Evolutionary conservation across 2,797 vertebrate species (phyloP), one percentile per base, ranked within the genome.

Genomic region (Petrocephalus schoutedeni): DNA sequence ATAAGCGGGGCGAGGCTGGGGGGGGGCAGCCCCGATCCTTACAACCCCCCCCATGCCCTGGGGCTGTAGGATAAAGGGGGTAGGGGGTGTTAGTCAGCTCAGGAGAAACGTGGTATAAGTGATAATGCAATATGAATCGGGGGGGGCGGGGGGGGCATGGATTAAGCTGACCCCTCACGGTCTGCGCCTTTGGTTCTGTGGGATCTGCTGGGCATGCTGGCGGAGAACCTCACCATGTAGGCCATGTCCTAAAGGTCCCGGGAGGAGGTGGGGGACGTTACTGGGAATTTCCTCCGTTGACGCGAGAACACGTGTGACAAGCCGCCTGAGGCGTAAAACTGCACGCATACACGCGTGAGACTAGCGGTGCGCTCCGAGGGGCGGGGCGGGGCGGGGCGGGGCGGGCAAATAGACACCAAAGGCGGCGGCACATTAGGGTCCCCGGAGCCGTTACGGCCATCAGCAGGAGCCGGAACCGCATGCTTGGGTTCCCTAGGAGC

Each of bases 361-460:
- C 28, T 32, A 67, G 9, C 1, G 23, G 61, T 9, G 1, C 9
- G 23, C 28, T 67, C 61, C 21, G 21, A 67, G 61, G 3, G 23
- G 4, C 23, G 9, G 10, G 61, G 61, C 10, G 1, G 28, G 28
- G 1, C 0, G 28, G 28, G 28, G 28, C 28, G 93, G 91, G 91
- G 85, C 61, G 87, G 86, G 91, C 91, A 94, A 93, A 95, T 93
- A 93, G 91, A 93, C 90, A 64, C 89, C 61, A 74, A 88, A 87
- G 89, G 91, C 86, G 90, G 88, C 92, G 90, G 93, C 86, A 90
- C 92, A 93, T 94, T 93, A 92, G 89, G 91, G 91, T 90, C 92
- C 89, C 80, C 1, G 23, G 87, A 89, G 89, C 92, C 92, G 94
- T 93, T 93, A 93, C 82, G 86, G 91, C 92, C 92, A 94, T 93